These are phyloP conservation scores for Apostichopus parvimensis DNA, from an alignment of 35 echinoderm and acorn worm genomes.

Conservation along the genomic window DNA sequence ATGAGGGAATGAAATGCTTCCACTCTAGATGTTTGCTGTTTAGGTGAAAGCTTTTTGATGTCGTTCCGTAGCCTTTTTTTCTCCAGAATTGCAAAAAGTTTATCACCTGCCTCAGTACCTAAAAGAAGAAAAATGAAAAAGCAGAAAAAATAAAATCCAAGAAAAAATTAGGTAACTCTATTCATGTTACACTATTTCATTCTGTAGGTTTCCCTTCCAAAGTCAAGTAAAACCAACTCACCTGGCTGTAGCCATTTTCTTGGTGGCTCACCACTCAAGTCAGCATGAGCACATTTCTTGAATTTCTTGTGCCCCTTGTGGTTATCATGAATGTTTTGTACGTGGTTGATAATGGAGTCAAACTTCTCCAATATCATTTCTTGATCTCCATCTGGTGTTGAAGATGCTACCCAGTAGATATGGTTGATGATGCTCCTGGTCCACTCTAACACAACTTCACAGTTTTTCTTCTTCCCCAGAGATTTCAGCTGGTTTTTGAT, in stretches of 20 bases:
- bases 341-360: conserved; percentile 6
- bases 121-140: no score
- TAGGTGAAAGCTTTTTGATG: no score
- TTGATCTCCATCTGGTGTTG: conserved; percentile 49
- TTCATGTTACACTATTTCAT: no score
- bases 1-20: no score
- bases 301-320: conserved; percentile 10
- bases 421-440: conserved; percentile 40
- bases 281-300: conserved; percentile 1
- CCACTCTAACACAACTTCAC: conserved; percentile 56
- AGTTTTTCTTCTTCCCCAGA: conserved; percentile 29
- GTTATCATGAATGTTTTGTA: conserved; percentile 45
- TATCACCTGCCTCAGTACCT: no score
- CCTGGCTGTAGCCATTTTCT: neutral
- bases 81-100: no score
- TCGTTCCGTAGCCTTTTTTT: no score
- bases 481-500: conserved; percentile 57
- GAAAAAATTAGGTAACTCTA: no score
- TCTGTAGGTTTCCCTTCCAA: no score
- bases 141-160: no score
- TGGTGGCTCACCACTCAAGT: neutral
- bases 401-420: conserved; percentile 48
- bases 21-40: no score
- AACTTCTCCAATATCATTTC: conserved; percentile 51
- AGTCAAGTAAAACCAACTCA: no score